Conservation (phyloP, 2,888 invertebrate genomes). For the Noctua comes region DNA sequence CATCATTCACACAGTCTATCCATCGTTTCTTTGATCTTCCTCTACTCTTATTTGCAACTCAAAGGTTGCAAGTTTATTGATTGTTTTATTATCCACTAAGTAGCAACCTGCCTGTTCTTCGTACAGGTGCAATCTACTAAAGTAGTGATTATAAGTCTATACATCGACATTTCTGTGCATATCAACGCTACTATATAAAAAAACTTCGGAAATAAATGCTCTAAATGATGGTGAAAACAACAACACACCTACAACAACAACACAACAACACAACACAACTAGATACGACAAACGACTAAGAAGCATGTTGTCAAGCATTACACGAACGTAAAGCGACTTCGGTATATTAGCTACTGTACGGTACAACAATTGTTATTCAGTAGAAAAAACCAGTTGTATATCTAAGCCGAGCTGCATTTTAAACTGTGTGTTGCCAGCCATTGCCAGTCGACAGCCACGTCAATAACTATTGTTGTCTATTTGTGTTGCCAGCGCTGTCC, state of each 20-base stretch:
- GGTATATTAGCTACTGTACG: background rate
- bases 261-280: too few relatives aligned
- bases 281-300: background rate
- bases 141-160: background rate
- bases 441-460: slow-evolving; percentile 17
- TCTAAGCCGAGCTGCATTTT: slow-evolving; percentile 17
- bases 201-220: too few relatives aligned
- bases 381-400: slow-evolving; percentile 22
- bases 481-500: slow-evolving; percentile 33
- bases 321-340: background rate
- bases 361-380: background rate
- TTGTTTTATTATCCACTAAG: background rate
- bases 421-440: slow-evolving; percentile 13
- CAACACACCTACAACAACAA: too few relatives aligned
- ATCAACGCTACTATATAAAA: too few relatives aligned
- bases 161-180: background rate
- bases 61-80: background rate
- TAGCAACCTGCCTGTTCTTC: background rate
- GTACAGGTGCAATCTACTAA: background rate
- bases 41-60: background rate
- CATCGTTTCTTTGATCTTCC: background rate
- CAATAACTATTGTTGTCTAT: slow-evolving; percentile 38
- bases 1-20: background rate
- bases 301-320: background rate
- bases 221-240: too few relatives aligned